Conservation (phyloP, 1,140 invertebrate species). For the Drosophila pandora region DNA sequence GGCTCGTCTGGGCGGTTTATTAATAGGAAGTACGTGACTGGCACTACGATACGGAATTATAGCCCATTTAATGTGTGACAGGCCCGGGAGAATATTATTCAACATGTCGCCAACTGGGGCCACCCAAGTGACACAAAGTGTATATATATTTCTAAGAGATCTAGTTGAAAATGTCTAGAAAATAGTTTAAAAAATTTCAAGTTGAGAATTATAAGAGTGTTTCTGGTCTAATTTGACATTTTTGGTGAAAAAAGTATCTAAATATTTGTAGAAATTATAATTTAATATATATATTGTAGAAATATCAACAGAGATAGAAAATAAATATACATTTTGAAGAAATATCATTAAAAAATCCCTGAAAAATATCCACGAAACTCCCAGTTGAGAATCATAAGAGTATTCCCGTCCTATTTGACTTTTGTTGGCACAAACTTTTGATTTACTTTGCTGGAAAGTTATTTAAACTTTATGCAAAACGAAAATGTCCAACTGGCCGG, state of each 20-base stretch:
- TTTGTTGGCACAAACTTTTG: slow-evolving; percentile 32
- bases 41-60: slow-evolving; percentile 34
- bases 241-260: no score
- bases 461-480: slow-evolving; percentile 62
- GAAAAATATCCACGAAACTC: neutral
- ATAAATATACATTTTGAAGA: no score
- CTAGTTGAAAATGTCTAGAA: no score
- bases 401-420: no score
- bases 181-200: no score
- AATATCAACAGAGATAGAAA: no score
- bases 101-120: neutral
- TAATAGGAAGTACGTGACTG: slow-evolving; percentile 47
- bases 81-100: neutral
- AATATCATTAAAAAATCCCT: no score
- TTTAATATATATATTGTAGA: no score
- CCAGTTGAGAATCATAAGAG: neutral
- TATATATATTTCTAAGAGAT: neutral
- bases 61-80: slow-evolving; percentile 38
- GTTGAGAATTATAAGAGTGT: no score
- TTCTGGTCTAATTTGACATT: no score
- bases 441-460: slow-evolving; percentile 64
- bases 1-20: slow-evolving; percentile 35
- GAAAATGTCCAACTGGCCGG: slow-evolving; percentile 9
- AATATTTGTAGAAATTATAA: no score
- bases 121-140: neutral